phyloP scores from a whole-genome alignment of 1,140 invertebrate genomes.

The Bombus pyrosoma region DNA sequence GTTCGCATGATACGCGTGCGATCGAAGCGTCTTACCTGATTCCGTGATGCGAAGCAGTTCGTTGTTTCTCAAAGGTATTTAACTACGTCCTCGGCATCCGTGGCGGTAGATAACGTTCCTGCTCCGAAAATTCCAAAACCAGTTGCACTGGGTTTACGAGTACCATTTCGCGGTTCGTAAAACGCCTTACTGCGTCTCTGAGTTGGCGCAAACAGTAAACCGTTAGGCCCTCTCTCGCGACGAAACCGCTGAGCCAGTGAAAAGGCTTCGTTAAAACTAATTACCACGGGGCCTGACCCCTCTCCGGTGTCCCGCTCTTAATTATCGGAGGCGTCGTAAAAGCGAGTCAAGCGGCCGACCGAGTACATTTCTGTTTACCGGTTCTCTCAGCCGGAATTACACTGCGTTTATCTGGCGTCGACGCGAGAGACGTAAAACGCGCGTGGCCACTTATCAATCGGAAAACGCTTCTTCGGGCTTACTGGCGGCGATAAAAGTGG shows the following conservation, averaged over 20 bases:
- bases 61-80: not conserved
- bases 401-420: conserved; percentile 15
- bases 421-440: conserved; percentile 11
- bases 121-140: not conserved
- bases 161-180: conserved; percentile 19
- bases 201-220: not conserved
- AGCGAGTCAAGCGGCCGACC: not conserved
- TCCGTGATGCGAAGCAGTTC: not conserved
- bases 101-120: not conserved
- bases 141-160: not conserved
- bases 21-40: not conserved
- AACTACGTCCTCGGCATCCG: not conserved
- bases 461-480: conserved; percentile 32
- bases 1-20: conserved; percentile 1
- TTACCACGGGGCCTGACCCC: conserved; percentile 13
- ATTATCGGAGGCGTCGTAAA: conserved; percentile 24
- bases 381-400: conserved; percentile 12
- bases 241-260: not conserved
- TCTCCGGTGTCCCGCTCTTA: conserved; percentile 12
- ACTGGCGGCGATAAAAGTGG: conserved; percentile 40
- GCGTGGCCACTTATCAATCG: conserved; percentile 26
- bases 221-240: not conserved
- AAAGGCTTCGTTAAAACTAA: conserved; percentile 24
- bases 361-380: conserved; percentile 19
- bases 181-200: conserved; percentile 13